Percentiles rank a stretch among this genome's conserved stretches.
These are phyloP conservation scores for Leuciscus waleckii DNA, from an alignment of 2,797 vertebrate species.

Conservation along the genomic window DNA sequence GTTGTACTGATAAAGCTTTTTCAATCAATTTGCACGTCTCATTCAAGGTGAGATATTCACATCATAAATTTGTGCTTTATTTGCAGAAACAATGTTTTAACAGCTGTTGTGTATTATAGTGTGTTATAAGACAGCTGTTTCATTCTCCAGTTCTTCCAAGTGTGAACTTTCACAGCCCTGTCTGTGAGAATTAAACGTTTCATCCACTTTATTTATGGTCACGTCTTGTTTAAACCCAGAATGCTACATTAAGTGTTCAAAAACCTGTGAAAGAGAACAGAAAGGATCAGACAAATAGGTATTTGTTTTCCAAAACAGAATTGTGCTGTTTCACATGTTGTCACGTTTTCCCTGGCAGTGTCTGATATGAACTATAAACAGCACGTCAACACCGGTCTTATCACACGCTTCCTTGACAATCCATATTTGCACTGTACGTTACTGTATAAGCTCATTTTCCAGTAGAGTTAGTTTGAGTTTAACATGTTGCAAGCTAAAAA, in stretches of 20 bases:
- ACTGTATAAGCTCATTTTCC: background rate
- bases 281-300: background rate
- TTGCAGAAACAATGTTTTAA: background rate
- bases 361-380: background rate
- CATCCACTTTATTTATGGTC: too few species aligned
- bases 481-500: too few species aligned
- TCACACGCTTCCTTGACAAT: too few species aligned
- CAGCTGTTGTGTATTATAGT: slow-evolving; percentile 5
- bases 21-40: background rate
- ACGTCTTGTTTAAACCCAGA: too few species aligned
- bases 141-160: background rate
- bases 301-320: background rate
- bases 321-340: background rate
- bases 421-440: background rate
- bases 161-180: slow-evolving; percentile 5
- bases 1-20: background rate
- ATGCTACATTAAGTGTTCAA: background rate
- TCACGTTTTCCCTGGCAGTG: background rate
- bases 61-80: slow-evolving; percentile 2
- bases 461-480: too few species aligned
- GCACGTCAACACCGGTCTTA: too few species aligned
- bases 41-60: background rate
- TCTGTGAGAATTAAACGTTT: background rate
- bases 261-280: background rate
- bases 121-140: background rate